Percentiles rank a stretch among this genome's conserved stretches.
Conservation (phyloP, 2,113 vertebrate genomes). For the Lipotes vexillifer region DNA sequence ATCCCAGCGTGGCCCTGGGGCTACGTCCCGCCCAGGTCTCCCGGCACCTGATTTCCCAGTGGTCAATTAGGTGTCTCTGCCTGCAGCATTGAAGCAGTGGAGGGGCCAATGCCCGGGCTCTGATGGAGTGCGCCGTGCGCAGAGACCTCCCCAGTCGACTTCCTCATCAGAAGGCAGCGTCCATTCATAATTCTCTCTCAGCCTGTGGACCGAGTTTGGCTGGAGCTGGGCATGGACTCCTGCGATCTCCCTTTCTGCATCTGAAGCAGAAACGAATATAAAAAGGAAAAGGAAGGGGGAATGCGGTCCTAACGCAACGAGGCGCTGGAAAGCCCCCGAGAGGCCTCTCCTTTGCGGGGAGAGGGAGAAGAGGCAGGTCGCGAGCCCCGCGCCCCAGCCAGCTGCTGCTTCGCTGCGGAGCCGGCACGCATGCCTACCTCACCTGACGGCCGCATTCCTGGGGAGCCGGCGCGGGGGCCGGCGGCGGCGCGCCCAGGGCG, state of each 20-base stretch:
- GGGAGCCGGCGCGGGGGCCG: constrained; percentile 71
- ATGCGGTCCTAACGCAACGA: constrained; percentile 76
- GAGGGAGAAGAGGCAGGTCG: constrained; percentile 65
- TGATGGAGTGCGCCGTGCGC: constrained; percentile 71
- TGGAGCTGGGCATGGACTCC: constrained; percentile 75
- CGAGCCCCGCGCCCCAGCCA: constrained; percentile 58
- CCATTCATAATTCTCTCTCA: constrained; percentile 76
- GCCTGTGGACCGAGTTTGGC: constrained; percentile 75
- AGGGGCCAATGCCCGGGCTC: constrained; percentile 63
- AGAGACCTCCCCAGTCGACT: constrained; percentile 74
- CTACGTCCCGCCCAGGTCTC: constrained; percentile 53
- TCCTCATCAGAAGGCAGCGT: constrained; percentile 76
- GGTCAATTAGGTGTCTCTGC: constrained; percentile 65
- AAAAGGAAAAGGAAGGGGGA: constrained; percentile 62
- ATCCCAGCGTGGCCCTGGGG: constrained; percentile 64
- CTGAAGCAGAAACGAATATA: constrained; percentile 72
- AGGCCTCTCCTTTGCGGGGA: constrained; percentile 70
- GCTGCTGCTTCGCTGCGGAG: constrained; percentile 70
- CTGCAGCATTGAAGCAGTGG: constrained; percentile 73
- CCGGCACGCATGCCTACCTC: constrained; percentile 75
- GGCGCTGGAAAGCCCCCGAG: constrained; percentile 71
- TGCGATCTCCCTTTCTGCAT: constrained; percentile 48
- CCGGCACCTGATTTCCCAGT: constrained; percentile 60
- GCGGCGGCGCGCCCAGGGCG: constrained; percentile 73
- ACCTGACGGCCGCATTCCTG: constrained; percentile 72